phyloP scores from a whole-genome alignment of 2,113 vertebrate genomes.

The Sander vitreus region DNA sequence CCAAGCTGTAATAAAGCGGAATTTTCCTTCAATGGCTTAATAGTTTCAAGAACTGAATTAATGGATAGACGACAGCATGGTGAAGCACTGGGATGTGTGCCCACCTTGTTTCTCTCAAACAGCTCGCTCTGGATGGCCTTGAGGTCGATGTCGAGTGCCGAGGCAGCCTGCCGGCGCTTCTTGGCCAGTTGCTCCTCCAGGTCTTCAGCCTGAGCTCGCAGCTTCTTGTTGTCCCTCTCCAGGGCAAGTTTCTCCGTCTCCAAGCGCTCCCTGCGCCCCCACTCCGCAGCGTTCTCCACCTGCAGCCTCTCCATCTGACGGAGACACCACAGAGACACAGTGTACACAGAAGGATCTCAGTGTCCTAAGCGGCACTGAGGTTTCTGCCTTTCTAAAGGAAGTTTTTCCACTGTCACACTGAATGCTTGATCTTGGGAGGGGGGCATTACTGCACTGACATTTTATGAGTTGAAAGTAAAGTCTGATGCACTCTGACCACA shows the following conservation, averaged over 20 bases:
- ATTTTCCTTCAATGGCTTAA: too few relatives aligned
- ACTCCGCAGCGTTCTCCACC: conserved; percentile 95
- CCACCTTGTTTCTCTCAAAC: conserved; percentile 97
- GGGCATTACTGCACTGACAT: too few relatives aligned
- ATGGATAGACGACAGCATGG: neutral
- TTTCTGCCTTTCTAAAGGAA: too few relatives aligned
- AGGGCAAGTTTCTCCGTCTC: conserved; percentile 97
- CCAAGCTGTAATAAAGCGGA: neutral
- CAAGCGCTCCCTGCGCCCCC: conserved; percentile 94
- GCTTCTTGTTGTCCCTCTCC: conserved; percentile 98
- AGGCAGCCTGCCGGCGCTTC: conserved; percentile 92
- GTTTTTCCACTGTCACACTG: too few relatives aligned
- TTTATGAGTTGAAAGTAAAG: too few relatives aligned
- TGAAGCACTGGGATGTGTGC: neutral
- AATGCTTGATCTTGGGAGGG: too few relatives aligned
- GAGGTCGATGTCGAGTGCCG: conserved; percentile 92
- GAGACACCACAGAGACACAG: neutral
- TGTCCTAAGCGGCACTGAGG: too few relatives aligned
- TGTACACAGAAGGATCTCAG: too few relatives aligned
- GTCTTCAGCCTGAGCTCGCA: conserved; percentile 92
- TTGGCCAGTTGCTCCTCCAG: conserved; percentile 94
- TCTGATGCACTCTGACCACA: too few relatives aligned
- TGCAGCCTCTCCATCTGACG: conserved; percentile 96
- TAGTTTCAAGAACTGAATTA: neutral
- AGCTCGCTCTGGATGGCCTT: conserved; percentile 94